Evolutionary conservation across 1,140 invertebrate genomes (phyloP), one percentile per base, ranked within the genome.

Genomic region (Acromyrmex charruanus): DNA sequence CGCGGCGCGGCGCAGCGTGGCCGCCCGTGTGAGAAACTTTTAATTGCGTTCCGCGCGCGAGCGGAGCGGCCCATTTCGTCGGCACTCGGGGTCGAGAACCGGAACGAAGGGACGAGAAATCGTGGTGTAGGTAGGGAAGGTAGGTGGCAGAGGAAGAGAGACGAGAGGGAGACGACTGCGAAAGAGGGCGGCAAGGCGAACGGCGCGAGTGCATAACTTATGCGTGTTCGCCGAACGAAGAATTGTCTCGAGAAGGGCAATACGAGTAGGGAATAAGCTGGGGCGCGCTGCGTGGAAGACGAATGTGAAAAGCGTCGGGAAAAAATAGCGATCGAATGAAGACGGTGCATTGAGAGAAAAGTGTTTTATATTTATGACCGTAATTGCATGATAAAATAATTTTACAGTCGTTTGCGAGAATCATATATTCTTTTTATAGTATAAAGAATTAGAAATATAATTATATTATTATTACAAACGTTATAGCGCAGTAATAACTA

Each of bases 1-100:
- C 28, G 82, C 53, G n/a, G 55, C 59, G 84, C 84, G 80, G 77
- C 71, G 75, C 72, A 75, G 28, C 28, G 74, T 71, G 87, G 79
- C 25, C 85, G 74, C 69, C 88, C 88, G 88, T 87, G 91, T 92
- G 89, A 88, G 90, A 93, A 93, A 93, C 90, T 93, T 93, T 93
- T 93, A 93, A 93, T 93, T 93, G 92, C 92, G 91, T 89, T 92
- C 89, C 90, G 88, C 89, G 87, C 86, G 89, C 80, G 80, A 59
- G 80, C 59, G 80, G 65, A 79, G 77, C 65, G 86, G 77, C 88
- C 81, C 74, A 71, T 81, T 85, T 90, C 86, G 88, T 66, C 65
- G 58, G 35, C 39, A 85, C 77, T 81, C 61, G 59, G 72, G 82
- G 75, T 79, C 82, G 77, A 86, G 85, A 86, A 80, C 65, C 75